Base-by-base conservation (phyloP, 2,113 vertebrate genomes). In the Baryphthengus martii region DNA sequence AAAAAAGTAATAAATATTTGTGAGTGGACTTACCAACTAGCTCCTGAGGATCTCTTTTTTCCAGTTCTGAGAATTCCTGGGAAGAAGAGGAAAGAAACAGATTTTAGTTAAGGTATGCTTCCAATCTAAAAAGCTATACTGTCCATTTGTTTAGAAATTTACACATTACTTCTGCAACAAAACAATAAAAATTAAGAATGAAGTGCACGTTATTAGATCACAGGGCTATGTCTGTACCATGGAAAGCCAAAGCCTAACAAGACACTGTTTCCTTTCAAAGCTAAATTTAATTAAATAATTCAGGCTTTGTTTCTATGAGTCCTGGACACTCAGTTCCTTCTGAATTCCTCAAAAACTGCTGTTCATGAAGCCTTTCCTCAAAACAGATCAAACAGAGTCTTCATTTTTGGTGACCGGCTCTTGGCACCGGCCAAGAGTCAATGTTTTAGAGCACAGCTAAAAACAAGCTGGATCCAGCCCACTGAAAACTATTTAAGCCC, bases 1-100 rank as follows among this genome's bases (percentile, higher is more conserved):
- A 4, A 1, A 6, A 31, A 25, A 89, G 63, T 44, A 85, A 80
- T 26, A 13, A 28, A 72, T 49, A 93, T 13, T 67, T 92, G n/a
- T 58, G 37, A 61, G 35, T 9, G 10, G 85, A 98, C 99, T 98
- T 95, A 99, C 99, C 99, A 90, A 99, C 99, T 29, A 99, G 97
- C 76, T 99, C 99, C 96, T 99, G 99, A 71, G 99, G 99, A 91
- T 99, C 99, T 94, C 98, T 98, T 65, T 98, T 99, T 94, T 99
- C 99, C 62, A 97, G 77, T 89, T 99, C 99, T n/a, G 97, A 79
- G 71, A 98, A 97, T 82, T 98, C 98, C 99, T 99, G 96, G 13
- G 44, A 78, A n/a, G 95, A 97, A 67, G 89, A 33, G 86, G 15
- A 73, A 76, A 58, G 63, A 95, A 94, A 65, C 65, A 47, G 63